phyloP scores from a whole-genome alignment of 2,797 vertebrate genomes.

The Tarsius wallacei region DNA sequence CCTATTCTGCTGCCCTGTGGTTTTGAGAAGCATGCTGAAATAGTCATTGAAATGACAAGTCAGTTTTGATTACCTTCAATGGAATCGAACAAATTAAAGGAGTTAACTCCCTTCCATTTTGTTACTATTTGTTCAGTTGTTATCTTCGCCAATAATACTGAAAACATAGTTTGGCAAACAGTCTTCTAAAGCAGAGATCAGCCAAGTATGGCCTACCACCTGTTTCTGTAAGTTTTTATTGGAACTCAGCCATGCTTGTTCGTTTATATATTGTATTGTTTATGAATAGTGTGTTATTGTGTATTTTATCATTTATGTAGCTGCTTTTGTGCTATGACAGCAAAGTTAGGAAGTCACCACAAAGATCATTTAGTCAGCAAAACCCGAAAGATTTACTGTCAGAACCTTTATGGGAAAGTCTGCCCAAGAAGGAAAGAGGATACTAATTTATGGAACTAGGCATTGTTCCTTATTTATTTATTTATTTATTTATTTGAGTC shows the following conservation, averaged over 20 bases:
- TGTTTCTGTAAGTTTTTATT: constrained; percentile 61
- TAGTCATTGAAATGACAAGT: constrained; percentile 54
- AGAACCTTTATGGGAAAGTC: neutral
- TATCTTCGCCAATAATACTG: constrained; percentile 49
- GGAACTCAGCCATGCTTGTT: neutral
- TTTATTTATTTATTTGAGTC: too few species aligned
- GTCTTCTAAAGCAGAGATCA: constrained; percentile 29
- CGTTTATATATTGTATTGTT: neutral
- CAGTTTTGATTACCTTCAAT: neutral
- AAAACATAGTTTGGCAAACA: constrained; percentile 30
- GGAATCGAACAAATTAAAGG: constrained; percentile 8
- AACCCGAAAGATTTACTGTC: constrained; percentile 40
- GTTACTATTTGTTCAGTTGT: constrained; percentile 1
- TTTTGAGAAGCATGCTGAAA: neutral
- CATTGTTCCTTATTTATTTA: too few species aligned
- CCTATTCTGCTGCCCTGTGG: neutral
- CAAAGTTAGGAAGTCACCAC: neutral
- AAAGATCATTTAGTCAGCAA: neutral
- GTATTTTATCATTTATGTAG: neutral
- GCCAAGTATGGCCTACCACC: neutral
- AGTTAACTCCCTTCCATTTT: neutral
- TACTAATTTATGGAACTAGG: neutral
- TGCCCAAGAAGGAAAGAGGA: neutral
- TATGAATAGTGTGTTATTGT: neutral
- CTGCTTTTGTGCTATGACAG: neutral